These are phyloP conservation scores for Merluccius polli DNA, from an alignment of 2,797 vertebrate species.

Conservation along the genomic window DNA sequence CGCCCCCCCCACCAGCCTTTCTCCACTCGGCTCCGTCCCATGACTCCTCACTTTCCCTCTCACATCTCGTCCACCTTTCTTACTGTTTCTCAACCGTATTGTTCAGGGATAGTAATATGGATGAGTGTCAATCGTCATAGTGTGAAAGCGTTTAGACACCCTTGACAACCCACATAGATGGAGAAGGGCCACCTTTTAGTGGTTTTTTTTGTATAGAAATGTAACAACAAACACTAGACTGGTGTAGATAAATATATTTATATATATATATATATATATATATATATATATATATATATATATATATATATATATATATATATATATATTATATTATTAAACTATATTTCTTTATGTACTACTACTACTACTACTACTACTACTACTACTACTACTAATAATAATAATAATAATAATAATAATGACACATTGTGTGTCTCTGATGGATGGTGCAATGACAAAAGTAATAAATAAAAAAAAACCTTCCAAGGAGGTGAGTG, in stretches of 20 bases:
- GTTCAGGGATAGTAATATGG: not conserved
- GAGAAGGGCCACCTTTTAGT: not conserved
- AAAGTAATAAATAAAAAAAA: not conserved
- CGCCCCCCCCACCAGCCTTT: conserved; percentile 41
- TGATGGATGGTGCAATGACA: conserved; percentile 4
- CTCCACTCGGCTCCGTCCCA: conserved; percentile 55
- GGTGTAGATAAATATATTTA: not conserved
- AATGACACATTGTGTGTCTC: not conserved
- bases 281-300: not conserved
- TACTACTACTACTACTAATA: not conserved
- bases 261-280: not conserved
- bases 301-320: not conserved
- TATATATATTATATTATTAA: not conserved
- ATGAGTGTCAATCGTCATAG: not conserved
- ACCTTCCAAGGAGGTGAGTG: not conserved
- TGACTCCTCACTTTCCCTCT: not conserved
- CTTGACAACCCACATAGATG: not conserved
- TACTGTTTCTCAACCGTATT: not conserved
- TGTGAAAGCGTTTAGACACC: not conserved
- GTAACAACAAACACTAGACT: not conserved
- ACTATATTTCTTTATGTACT: not conserved
- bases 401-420: not conserved
- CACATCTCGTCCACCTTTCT: not conserved
- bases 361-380: no score
- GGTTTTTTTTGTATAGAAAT: not conserved